Conservation (phyloP, 2,113 vertebrate genomes). For the Syrrhaptes paradoxus region DNA sequence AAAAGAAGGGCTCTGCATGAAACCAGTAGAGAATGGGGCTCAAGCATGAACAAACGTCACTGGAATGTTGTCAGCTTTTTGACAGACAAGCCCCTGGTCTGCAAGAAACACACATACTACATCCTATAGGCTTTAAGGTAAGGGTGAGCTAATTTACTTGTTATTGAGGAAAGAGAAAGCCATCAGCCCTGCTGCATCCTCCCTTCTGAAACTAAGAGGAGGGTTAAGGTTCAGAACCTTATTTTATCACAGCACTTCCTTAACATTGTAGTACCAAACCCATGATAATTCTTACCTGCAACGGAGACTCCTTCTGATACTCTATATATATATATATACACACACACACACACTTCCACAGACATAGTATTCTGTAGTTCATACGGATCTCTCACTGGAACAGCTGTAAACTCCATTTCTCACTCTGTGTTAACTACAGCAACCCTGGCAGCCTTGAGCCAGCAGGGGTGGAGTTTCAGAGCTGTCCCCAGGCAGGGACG, state of each 20-base stretch:
- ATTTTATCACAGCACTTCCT: too few species aligned
- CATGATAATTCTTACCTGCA: background rate
- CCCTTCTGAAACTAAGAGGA: background rate
- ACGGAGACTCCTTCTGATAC: too few species aligned
- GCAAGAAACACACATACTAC: fast-evolving
- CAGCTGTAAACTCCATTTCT: background rate
- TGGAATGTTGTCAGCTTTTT: background rate
- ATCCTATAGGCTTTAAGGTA: fast-evolving
- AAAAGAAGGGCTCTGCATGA: background rate
- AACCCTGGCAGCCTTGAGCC: too few species aligned
- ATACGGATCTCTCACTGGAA: background rate
- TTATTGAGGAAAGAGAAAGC: background rate
- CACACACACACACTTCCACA: too few species aligned
- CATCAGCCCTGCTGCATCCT: too few species aligned
- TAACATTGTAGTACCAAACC: too few species aligned
- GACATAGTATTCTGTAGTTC: too few species aligned
- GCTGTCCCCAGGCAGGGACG: background rate
- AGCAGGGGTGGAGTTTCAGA: background rate
- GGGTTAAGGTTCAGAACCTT: too few species aligned
- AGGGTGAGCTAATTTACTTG: too few species aligned
- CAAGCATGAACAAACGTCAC: too few species aligned
- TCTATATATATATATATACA: too few species aligned
- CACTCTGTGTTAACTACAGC: too few species aligned
- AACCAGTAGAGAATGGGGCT: background rate
- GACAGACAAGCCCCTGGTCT: background rate